A percentile compares a stretch with the other conserved stretches of the same genome.
phyloP scores from a whole-genome alignment of 1,140 invertebrate genomes.

The Macrosteles quadrilineatus region DNA sequence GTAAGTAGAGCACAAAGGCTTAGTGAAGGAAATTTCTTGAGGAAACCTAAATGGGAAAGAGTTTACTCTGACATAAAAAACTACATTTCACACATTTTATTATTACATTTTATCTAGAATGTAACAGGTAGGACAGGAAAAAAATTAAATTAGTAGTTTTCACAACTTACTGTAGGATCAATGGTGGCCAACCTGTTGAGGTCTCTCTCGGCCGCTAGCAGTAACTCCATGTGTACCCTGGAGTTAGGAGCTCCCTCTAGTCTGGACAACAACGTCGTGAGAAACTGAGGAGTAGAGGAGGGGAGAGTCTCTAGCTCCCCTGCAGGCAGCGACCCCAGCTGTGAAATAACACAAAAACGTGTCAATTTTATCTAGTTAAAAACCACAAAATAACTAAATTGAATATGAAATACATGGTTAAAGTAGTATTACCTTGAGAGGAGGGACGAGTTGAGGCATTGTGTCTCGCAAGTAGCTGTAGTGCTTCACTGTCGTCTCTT shows the following conservation, averaged over 20 bases:
- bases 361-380: too few relatives aligned
- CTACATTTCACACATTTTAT: too few relatives aligned
- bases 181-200: slow-evolving; percentile 54
- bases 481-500: slow-evolving; percentile 88
- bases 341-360: neutral
- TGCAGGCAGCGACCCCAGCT: slow-evolving; percentile 4
- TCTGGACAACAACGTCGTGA: slow-evolving; percentile 70
- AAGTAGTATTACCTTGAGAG: slow-evolving; percentile 65
- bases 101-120: too few relatives aligned
- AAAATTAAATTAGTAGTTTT: too few relatives aligned
- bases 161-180: slow-evolving; percentile 22
- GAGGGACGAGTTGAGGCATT: slow-evolving; percentile 89
- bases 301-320: slow-evolving; percentile 43
- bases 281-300: slow-evolving; percentile 55
- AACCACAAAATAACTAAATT: too few relatives aligned
- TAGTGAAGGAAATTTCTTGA: too few relatives aligned
- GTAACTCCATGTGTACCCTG: slow-evolving; percentile 61
- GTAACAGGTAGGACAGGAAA: too few relatives aligned
- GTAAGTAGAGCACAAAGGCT: too few relatives aligned
- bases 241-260: slow-evolving; percentile 65
- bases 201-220: slow-evolving; percentile 72
- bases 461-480: slow-evolving; percentile 94
- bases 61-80: too few relatives aligned
- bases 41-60: too few relatives aligned
- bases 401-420: too few relatives aligned